Evolutionary conservation across 2,888 invertebrate species (phyloP), one percentile per base, ranked within the genome.

Genomic region (Trichogramma evanescens): DNA sequence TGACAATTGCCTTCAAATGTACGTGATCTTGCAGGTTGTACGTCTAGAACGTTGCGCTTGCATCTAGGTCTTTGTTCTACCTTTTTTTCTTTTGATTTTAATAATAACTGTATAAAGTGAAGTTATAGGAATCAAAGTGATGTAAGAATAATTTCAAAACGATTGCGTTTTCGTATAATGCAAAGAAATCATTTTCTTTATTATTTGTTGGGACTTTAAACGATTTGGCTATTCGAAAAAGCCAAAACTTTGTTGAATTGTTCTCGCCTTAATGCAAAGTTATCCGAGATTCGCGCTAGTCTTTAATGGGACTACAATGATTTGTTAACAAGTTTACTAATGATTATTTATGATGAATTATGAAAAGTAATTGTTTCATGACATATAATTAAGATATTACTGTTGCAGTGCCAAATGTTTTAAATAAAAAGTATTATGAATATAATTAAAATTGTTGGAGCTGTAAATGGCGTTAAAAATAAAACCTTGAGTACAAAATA

Each of bases 251-350:
- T 63, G 68, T 68, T 65, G 58, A 69, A 65, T 66, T 59, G 63
- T 66, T 72, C 69, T 72, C 70, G 69, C 67, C 69, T 69, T 60
- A 61, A 58, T 66, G 66, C 67, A 66, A 65, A 68, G 66, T 60
- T 57, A 60, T 72, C 68, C 68, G 68, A 65, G 67, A 67, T 68
- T 64, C 68, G 69, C 68, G 68, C 56, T 63, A 63, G 61, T 61
- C 54, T 62, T 53, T 55, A 44, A 58, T 26, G 56, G 46, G 56
- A 56, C 59, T 61, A 13, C 48, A 55, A 52, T 6, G 43, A 50
- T 58, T 52, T 50, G 55, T 10, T 42, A 61, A 56, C 54, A 56
- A 54, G 44, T 46, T 49, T 55, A 54, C 26, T 61, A 57, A 56
- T 59, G 42, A 61, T 61, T 61, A 52, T 61, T 59, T 61, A 38